Evolutionary conservation across 1,140 invertebrate genomes (phyloP), one percentile per base, ranked within the genome.

Genomic region (Atta colombica): DNA sequence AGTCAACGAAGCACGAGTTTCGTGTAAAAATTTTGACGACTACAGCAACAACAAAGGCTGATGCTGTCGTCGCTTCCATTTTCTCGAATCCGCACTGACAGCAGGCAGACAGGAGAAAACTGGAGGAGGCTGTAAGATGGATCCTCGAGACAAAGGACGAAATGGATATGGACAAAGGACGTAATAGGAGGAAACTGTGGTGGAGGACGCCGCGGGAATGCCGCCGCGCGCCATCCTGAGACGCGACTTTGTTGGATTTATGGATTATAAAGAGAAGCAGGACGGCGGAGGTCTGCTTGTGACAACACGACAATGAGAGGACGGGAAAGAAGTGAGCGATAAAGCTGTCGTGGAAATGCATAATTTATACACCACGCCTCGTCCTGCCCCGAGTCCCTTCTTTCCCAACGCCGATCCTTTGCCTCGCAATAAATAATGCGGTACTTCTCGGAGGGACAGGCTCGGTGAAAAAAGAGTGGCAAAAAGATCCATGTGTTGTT

Each of bases 171-270:
- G 92, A 94, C 92, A 94, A 94, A 92, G 91, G 88, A 77, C 69
- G 78, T 89, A 90, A 89, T 77, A 85, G 61, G 61, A 58, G 75
- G 51, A 85, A 65, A 77, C 87, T 84, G 89, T 85, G 91, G 87
- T 81, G 75, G 86, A 82, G 91, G 85, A 92, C 89, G 91, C 90
- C 90, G 80, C 80, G 74, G 78, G 89, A 90, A 91, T 88, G 81
- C 86, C 78, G 86, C 55, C 90, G 45, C 28, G 63, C 66, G 63
- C 66, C 71, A 77, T 87, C 35, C 92, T 92, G 90, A 91, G 90
- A 92, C 91, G 90, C 91, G 93, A 93, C 93, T 94, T 93, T 94
- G 93, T 92, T 92, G 93, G 93, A 95, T 94, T 94, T 95, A 94
- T 94, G 93, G 93, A 95, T 94, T 94, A 94, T 94, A 90, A 94